phyloP scores from a whole-genome alignment of 2,113 vertebrate genomes.

The Alligator sinensis region DNA sequence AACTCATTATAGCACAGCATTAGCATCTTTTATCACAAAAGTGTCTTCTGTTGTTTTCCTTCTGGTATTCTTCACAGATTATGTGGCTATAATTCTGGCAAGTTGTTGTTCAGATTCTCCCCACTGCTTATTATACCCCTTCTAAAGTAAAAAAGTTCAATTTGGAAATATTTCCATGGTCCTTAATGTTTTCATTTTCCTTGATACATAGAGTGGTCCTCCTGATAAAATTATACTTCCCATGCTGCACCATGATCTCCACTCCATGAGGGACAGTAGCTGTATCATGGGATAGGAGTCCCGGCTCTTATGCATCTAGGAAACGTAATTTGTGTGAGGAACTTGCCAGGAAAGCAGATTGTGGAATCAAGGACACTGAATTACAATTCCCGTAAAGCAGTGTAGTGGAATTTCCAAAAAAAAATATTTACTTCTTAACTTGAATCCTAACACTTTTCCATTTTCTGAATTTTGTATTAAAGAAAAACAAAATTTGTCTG shows the following conservation, averaged over 20 bases:
- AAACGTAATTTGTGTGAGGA: fast-evolving
- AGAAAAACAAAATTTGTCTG: not conserved
- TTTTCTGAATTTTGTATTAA: not conserved
- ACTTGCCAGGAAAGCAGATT: fast-evolving
- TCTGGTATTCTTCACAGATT: slow-evolving; percentile 51
- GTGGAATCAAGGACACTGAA: not conserved
- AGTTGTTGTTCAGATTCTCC: not conserved
- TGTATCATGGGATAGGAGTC: fast-evolving
- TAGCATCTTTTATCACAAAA: slow-evolving; percentile 64
- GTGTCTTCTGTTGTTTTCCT: slow-evolving; percentile 58
- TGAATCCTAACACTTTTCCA: not conserved
- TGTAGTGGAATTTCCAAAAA: not conserved
- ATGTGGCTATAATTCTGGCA: slow-evolving; percentile 13
- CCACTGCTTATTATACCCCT: not conserved
- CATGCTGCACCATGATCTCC: fast-evolving
- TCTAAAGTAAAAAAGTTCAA: slow-evolving; percentile 1
- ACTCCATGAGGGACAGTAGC: fast-evolving
- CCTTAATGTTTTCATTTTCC: not conserved
- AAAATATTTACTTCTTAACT: not conserved
- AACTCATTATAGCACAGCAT: slow-evolving; percentile 50
- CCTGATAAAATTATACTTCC: fast-evolving
- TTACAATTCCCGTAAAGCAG: not conserved
- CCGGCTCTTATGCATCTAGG: not conserved
- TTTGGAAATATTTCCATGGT: not conserved
- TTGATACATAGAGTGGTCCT: not conserved